phyloP scores from a whole-genome alignment of 2,113 vertebrate species.

The Bagarius yarrelli region DNA sequence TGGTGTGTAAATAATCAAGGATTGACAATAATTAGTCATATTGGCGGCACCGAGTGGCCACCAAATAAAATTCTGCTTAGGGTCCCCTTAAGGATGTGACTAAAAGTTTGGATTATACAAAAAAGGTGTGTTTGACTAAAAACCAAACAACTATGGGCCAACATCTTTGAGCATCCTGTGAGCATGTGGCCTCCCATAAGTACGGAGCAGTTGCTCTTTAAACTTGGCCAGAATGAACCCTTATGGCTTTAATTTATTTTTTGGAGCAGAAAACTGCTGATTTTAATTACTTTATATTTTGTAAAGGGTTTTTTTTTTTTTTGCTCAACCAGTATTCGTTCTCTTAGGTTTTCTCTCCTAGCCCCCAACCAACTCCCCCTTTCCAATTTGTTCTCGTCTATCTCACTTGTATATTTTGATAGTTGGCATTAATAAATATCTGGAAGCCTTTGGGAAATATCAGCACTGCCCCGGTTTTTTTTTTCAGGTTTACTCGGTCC shows the following conservation, averaged over 20 bases:
- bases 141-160: conserved; percentile 52
- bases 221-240: conserved; percentile 72
- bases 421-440: conserved; percentile 75
- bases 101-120: conserved; percentile 16
- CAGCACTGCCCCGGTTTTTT: conserved; percentile 64
- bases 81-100: conserved; percentile 17
- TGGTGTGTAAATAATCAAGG: too few relatives aligned
- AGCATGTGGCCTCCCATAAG: conserved; percentile 66
- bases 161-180: conserved; percentile 44
- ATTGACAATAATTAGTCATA: too few relatives aligned
- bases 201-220: conserved; percentile 68
- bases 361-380: conserved; percentile 55
- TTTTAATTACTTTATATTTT: conserved; percentile 79
- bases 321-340: conserved; percentile 67
- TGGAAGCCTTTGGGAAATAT: conserved; percentile 74
- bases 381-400: conserved; percentile 45
- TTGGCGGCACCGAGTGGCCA: too few relatives aligned
- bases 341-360: conserved; percentile 50
- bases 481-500: conserved; percentile 72
- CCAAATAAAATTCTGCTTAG: too few relatives aligned
- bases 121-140: conserved; percentile 39
- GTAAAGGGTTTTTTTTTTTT: conserved; percentile 55
- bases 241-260: conserved; percentile 85
- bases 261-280: conserved; percentile 69
- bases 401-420: conserved; percentile 71